Percentiles rank a stretch among this genome's conserved stretches.
Evolutionary conservation across 1,140 invertebrate genomes (phyloP).

Genomic region (Lerema accius): DNA sequence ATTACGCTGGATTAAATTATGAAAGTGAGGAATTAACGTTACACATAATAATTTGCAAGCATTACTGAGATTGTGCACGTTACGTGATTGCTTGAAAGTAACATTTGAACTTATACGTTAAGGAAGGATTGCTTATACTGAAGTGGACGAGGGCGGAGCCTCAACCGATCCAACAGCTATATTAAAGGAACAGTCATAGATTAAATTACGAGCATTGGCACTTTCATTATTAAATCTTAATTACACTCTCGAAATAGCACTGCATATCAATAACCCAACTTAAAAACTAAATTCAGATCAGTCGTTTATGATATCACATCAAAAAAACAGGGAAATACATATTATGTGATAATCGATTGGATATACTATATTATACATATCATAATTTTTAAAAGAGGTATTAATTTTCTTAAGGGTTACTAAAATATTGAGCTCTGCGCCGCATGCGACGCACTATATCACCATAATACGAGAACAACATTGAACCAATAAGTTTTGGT

Average conservation of each 20-base stretch:
- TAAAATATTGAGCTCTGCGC: slow-evolving; percentile 83
- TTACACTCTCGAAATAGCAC: slow-evolving; percentile 82
- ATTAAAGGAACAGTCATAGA: slow-evolving; percentile 81
- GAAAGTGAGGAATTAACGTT: slow-evolving; percentile 76
- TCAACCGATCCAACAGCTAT: slow-evolving; percentile 52
- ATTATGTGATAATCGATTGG: slow-evolving; percentile 76
- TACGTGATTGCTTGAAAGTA: slow-evolving; percentile 65
- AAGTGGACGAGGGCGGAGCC: slow-evolving; percentile 47
- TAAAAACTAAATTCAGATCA: slow-evolving; percentile 85
- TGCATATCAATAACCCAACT: slow-evolving; percentile 83
- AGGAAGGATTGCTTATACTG: slow-evolving; percentile 66
- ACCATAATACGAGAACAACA: slow-evolving; percentile 81
- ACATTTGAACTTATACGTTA: slow-evolving; percentile 59
- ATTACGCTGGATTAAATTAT: slow-evolving; percentile 81
- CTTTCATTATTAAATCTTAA: slow-evolving; percentile 83
- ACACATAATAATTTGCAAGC: slow-evolving; percentile 81
- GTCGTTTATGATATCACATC: slow-evolving; percentile 84
- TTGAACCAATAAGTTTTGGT: slow-evolving; percentile 81
- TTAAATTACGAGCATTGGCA: slow-evolving; percentile 84
- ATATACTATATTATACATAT: slow-evolving; percentile 78
- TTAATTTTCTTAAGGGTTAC: slow-evolving; percentile 83
- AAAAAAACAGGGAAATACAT: slow-evolving; percentile 83
- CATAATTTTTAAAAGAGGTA: slow-evolving; percentile 82
- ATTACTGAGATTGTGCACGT: slow-evolving; percentile 83
- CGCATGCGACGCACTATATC: slow-evolving; percentile 79